These are phyloP conservation scores for Antechinus stuartii DNA, from an alignment of 2,113 vertebrate species.

Conservation along the genomic window DNA sequence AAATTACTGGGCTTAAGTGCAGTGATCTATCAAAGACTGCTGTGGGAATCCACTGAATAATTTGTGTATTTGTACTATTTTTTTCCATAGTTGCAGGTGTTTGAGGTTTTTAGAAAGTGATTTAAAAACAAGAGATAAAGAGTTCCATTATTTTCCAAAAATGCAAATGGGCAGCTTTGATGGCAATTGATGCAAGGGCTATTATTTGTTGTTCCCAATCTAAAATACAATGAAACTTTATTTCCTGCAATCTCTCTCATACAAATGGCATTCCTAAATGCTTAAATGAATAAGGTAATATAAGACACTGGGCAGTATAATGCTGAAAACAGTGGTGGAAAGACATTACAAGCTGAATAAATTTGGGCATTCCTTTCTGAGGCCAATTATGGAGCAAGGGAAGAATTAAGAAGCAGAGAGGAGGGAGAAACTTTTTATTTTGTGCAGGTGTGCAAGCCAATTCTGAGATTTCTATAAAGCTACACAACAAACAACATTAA, in stretches of 20 bases:
- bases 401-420: background rate
- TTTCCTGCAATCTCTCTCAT: slow-evolving; percentile 64
- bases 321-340: slow-evolving; percentile 56
- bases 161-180: slow-evolving; percentile 73
- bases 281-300: slow-evolving; percentile 50
- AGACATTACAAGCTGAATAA: slow-evolving; percentile 58
- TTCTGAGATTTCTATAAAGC: background rate
- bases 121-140: slow-evolving; percentile 76
- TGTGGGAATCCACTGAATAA: slow-evolving; percentile 55
- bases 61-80: slow-evolving; percentile 54
- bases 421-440: slow-evolving; percentile 14
- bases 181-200: slow-evolving; percentile 55
- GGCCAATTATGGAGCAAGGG: slow-evolving; percentile 16
- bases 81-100: slow-evolving; percentile 72
- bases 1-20: background rate
- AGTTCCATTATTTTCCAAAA: slow-evolving; percentile 68
- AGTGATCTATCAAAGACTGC: slow-evolving; percentile 31
- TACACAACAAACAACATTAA: slow-evolving; percentile 13
- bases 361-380: slow-evolving; percentile 45
- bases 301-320: slow-evolving; percentile 52
- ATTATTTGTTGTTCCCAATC: slow-evolving; percentile 51
- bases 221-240: slow-evolving; percentile 72
- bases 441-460: background rate
- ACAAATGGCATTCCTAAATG: slow-evolving; percentile 67
- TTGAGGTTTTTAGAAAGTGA: slow-evolving; percentile 69